These are phyloP conservation scores for Carcina quercana DNA, from an alignment of 2,888 invertebrate species.

Conservation along the genomic window DNA sequence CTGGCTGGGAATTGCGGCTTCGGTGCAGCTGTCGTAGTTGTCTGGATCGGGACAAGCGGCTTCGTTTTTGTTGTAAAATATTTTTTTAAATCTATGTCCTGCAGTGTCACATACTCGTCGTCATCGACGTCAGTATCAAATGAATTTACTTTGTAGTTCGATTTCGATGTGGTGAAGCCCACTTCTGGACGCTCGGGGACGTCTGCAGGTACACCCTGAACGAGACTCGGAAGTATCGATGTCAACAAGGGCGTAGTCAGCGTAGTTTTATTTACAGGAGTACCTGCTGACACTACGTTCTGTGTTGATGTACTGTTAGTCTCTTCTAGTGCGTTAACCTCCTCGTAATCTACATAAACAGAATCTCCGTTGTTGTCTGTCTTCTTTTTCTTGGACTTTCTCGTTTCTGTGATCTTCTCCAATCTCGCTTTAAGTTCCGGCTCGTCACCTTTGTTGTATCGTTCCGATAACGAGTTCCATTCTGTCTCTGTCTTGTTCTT, in stretches of 20 bases:
- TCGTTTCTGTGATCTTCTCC: conserved; percentile 57
- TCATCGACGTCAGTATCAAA: conserved; percentile 46
- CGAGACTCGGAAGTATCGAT: too few relatives aligned
- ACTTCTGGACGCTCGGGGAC: too few relatives aligned
- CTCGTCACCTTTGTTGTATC: conserved; percentile 36
- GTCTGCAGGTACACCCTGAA: too few relatives aligned
- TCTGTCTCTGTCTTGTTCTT: conserved; percentile 61
- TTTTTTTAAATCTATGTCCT: conserved; percentile 54
- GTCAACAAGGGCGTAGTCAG: too few relatives aligned
- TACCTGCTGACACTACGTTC: too few relatives aligned
- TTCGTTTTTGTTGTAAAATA: conserved; percentile 23
- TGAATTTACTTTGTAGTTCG: too few relatives aligned
- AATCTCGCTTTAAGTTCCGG: conserved; percentile 52
- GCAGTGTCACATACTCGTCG: conserved; percentile 42
- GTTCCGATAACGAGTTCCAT: conserved; percentile 38
- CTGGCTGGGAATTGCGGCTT: conserved; percentile 30
- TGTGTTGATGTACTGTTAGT: too few relatives aligned
- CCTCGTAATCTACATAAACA: conserved; percentile 52
- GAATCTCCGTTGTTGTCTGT: conserved; percentile 43
- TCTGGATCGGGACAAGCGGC: too few relatives aligned
- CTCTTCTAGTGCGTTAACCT: conserved; percentile 27
- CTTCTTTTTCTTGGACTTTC: conserved; percentile 56
- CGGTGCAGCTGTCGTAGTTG: conserved; percentile 18
- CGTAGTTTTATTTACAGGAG: too few relatives aligned
- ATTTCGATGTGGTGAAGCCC: too few relatives aligned